Conservation (phyloP, 2,797 vertebrate genomes). For the Microhierax caerulescens region DNA sequence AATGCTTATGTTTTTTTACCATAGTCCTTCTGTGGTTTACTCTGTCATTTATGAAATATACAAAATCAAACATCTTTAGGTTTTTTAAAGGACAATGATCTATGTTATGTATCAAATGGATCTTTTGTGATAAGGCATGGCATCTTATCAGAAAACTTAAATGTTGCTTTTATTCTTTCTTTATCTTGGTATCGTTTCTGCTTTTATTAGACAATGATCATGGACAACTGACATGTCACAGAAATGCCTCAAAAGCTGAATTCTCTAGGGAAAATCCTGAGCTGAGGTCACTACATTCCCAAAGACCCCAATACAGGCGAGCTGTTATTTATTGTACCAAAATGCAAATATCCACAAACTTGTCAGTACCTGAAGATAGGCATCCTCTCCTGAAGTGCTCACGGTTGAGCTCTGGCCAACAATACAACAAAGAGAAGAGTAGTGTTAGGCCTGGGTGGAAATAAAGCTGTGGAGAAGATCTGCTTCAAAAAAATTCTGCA, state of each 20-base stretch:
- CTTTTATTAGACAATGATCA: not conserved
- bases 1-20: not conserved
- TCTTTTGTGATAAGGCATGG: not conserved
- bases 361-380: not conserved
- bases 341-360: not conserved
- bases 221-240: not conserved
- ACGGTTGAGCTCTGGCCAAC: not conserved
- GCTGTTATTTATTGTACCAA: not conserved
- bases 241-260: not conserved
- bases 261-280: not conserved
- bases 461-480: not conserved
- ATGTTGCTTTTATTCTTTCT: not conserved
- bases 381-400: not conserved
- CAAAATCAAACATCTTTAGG: not conserved
- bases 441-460: not conserved
- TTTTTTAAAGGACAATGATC: not conserved
- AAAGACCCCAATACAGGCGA: not conserved
- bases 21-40: not conserved
- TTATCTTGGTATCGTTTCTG: not conserved
- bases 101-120: not conserved
- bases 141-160: not conserved
- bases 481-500: not conserved
- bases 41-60: not conserved
- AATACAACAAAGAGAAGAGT: not conserved
- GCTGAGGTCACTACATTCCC: not conserved